Evolutionary conservation across 2,113 vertebrate genomes (phyloP).

Genomic region (Tragelaphus scriptus): DNA sequence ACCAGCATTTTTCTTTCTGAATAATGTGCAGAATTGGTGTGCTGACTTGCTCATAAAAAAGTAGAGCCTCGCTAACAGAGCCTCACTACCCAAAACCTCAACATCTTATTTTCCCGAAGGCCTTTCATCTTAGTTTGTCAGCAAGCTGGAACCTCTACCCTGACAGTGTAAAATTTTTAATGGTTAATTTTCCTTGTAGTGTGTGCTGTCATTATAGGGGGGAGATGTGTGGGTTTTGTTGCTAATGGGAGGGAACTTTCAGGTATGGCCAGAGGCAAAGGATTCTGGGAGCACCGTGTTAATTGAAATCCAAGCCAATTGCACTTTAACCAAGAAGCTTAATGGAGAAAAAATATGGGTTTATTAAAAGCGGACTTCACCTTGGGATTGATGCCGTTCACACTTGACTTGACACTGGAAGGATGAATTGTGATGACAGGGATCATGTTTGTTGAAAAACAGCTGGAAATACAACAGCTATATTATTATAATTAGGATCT

Average conservation of each 20-base stretch:
- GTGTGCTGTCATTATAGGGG: conserved; percentile 57
- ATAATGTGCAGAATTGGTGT: conserved; percentile 77
- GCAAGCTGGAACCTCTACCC: conserved; percentile 68
- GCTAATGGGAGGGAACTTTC: conserved; percentile 57
- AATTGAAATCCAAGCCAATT: conserved; percentile 67
- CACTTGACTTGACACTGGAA: conserved; percentile 47
- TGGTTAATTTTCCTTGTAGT: conserved; percentile 68
- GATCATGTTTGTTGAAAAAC: conserved; percentile 72
- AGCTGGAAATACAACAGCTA: conserved; percentile 73
- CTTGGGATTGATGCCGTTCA: conserved; percentile 43
- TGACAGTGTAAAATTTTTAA: conserved; percentile 47
- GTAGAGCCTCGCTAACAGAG: conserved; percentile 65
- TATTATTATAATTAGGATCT: conserved; percentile 80
- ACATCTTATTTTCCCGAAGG: conserved; percentile 74
- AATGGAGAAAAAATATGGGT: conserved; percentile 9
- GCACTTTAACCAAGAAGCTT: conserved; percentile 46
- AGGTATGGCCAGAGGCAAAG: conserved; percentile 56
- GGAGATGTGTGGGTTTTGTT: neutral
- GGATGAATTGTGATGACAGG: conserved; percentile 52
- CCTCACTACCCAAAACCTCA: conserved; percentile 60
- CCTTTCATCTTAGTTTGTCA: conserved; percentile 79
- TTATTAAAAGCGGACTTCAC: conserved; percentile 42
- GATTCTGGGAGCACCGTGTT: conserved; percentile 42
- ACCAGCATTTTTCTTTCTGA: conserved; percentile 81
- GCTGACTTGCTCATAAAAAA: conserved; percentile 79